A percentile compares a stretch with the other conserved stretches of the same genome.
These are phyloP conservation scores for Pristionchus exspectatus DNA, from an alignment of 2,888 invertebrate species.

Conservation along the genomic window DNA sequence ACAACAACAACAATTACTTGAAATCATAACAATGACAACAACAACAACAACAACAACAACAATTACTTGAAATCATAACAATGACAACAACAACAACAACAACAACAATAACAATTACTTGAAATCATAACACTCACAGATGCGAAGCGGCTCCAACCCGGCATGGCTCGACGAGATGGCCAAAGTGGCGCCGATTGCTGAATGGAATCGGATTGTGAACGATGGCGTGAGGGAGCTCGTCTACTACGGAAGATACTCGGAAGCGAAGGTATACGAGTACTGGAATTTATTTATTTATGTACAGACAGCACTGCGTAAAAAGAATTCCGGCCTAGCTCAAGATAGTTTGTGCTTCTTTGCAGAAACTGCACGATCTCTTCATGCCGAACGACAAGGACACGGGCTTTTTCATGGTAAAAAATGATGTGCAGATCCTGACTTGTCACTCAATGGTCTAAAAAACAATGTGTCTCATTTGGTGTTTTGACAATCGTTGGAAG, in stretches of 20 bases:
- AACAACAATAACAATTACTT: no score
- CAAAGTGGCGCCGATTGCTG: background rate
- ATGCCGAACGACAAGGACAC: background rate
- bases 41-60: no score
- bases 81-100: no score
- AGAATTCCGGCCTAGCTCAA: background rate
- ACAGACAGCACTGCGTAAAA: background rate
- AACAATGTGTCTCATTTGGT: no score
- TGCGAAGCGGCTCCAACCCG: background rate
- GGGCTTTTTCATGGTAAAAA: background rate
- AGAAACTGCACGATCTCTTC: background rate
- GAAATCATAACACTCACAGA: background rate
- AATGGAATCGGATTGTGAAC: background rate
- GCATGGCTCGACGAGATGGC: background rate
- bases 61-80: no score
- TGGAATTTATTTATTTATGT: no score
- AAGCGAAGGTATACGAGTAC: background rate
- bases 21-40: no score
- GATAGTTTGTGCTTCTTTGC: background rate
- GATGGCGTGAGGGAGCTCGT: background rate
- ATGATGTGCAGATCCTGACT: background rate
- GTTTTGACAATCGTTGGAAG: no score
- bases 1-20: no score
- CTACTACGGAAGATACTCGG: background rate
- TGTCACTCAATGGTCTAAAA: background rate